These are phyloP conservation scores for Brachionus plicatilis DNA, from an alignment of 1,140 invertebrate species.

Conservation along the genomic window DNA sequence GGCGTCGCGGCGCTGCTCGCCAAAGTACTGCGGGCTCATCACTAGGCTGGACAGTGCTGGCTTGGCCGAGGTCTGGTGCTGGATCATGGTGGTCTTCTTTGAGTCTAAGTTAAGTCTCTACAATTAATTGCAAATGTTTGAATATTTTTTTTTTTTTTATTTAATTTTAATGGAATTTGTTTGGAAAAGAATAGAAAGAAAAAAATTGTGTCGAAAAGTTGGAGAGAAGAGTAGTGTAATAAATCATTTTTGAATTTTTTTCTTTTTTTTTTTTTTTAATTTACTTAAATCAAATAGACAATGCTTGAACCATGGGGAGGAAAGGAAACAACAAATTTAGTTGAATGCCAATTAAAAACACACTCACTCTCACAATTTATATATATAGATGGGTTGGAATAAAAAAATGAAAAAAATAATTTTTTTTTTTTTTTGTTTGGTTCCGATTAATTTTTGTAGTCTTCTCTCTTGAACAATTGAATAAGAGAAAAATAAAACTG, in stretches of 20 bases:
- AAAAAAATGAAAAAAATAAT: background rate
- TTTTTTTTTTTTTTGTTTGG: background rate
- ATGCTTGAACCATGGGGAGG: background rate
- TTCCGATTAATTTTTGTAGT: background rate
- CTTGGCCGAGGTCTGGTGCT: background rate
- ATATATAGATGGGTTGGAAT: background rate
- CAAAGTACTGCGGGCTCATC: background rate
- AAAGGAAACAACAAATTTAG: background rate
- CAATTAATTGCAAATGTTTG: too few relatives aligned
- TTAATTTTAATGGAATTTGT: too few relatives aligned
- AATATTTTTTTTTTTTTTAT: too few relatives aligned
- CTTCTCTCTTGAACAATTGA: background rate
- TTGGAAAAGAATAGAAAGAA: background rate
- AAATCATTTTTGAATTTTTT: background rate
- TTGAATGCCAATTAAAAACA: background rate
- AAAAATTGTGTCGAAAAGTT: background rate
- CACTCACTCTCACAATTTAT: background rate
- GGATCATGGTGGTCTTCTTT: background rate
- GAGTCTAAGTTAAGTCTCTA: background rate
- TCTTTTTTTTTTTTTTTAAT: background rate
- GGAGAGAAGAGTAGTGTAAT: background rate
- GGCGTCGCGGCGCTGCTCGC: background rate
- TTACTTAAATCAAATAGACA: slow-evolving; percentile 7
- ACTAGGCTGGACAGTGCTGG: background rate
- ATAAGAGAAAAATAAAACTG: background rate